Evolutionary conservation across 2,888 invertebrate genomes (phyloP).

Genomic region (Neoaliturus tenellus): DNA sequence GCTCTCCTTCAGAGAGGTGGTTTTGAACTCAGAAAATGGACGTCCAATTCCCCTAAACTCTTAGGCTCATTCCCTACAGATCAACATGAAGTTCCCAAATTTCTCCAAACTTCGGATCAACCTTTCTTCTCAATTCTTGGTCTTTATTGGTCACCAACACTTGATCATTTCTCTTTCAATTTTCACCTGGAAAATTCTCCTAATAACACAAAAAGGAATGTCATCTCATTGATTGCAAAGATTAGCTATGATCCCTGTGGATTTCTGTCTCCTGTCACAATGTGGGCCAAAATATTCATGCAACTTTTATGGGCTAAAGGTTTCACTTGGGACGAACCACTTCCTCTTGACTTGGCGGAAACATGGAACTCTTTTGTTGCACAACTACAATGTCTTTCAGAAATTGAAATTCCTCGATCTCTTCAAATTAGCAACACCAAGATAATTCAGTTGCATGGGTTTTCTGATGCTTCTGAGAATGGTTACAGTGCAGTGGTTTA

Average conservation of each 20-base stretch:
- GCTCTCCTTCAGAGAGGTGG: slow-evolving; percentile 56
- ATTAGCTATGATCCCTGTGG: too few species aligned
- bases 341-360: too few species aligned
- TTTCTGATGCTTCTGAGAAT: too few species aligned
- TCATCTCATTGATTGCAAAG: not conserved
- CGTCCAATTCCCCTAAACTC: slow-evolving; percentile 56
- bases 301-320: not conserved
- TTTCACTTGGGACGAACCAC: too few species aligned
- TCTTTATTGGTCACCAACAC: slow-evolving; percentile 58
- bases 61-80: slow-evolving; percentile 45
- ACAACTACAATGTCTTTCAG: too few species aligned
- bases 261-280: too few species aligned
- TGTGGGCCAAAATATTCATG: not conserved
- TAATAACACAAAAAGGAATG: slow-evolving; percentile 58
- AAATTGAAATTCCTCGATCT: slow-evolving; percentile 9
- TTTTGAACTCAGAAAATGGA: slow-evolving; percentile 64
- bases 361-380: too few species aligned
- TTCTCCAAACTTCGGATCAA: not conserved
- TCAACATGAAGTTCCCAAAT: slow-evolving; percentile 43
- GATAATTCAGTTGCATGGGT: too few species aligned
- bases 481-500: too few species aligned
- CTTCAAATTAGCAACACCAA: slow-evolving; percentile 58
- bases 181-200: slow-evolving; percentile 44
- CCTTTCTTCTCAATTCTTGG: too few species aligned
- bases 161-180: slow-evolving; percentile 60